A percentile compares a stretch with the other conserved stretches of the same genome.
These are phyloP conservation scores for Macrostomum lignano DNA, from an alignment of 1,140 invertebrate species.

Conservation along the genomic window DNA sequence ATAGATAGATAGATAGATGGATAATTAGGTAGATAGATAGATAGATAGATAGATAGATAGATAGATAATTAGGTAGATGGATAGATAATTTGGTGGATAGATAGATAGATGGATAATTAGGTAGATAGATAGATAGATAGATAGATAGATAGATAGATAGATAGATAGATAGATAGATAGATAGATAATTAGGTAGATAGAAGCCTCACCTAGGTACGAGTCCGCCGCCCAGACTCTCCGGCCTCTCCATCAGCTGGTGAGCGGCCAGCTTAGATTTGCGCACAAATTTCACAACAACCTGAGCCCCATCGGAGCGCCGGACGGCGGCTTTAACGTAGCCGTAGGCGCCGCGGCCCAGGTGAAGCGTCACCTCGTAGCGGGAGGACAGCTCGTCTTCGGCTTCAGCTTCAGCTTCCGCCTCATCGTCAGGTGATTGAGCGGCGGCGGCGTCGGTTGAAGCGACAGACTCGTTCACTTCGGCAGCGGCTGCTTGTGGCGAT, in stretches of 20 bases:
- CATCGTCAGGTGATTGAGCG: constrained; percentile 2
- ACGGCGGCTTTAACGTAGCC: constrained; percentile 41
- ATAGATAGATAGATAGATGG: too few species aligned
- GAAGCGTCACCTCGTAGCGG: constrained; percentile 5
- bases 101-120: too few species aligned
- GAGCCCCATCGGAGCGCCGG: constrained; percentile 32
- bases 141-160: too few species aligned
- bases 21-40: too few species aligned
- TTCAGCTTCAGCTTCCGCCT: too few species aligned
- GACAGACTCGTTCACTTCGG: not conserved
- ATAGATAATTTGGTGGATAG: too few species aligned
- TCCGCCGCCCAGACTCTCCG: constrained; percentile 28
- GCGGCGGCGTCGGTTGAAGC: not conserved
- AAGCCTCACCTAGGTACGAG: too few species aligned
- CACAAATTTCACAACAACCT: constrained; percentile 44
- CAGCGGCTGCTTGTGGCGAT: not conserved
- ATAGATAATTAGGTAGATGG: too few species aligned
- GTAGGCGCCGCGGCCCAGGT: constrained; percentile 35
- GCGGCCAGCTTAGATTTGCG: constrained; percentile 38
- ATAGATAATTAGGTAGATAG: too few species aligned
- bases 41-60: too few species aligned
- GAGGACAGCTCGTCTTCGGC: constrained; percentile 4
- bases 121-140: too few species aligned
- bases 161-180: too few species aligned
- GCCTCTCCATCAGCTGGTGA: constrained; percentile 39